phyloP scores from a whole-genome alignment of 2,113 vertebrate species.

The Micronycteris hirsuta region DNA sequence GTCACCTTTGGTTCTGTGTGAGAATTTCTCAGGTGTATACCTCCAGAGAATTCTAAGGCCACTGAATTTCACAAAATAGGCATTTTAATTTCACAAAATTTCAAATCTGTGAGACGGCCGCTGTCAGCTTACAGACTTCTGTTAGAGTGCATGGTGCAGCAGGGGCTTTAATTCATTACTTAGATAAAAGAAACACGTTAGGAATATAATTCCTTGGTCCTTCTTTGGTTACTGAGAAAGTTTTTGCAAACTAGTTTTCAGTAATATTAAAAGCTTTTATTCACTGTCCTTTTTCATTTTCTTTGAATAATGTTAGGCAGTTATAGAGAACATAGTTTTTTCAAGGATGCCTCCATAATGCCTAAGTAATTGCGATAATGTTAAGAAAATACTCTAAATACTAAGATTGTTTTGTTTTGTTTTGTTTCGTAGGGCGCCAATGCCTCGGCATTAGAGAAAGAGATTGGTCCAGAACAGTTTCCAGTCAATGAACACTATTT shows the following conservation, averaged over 20 bases:
- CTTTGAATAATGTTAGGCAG: not conserved
- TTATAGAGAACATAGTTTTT: not conserved
- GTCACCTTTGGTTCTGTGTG: not conserved
- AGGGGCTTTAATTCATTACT: not conserved
- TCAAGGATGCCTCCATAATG: not conserved
- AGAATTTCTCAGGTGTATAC: not conserved
- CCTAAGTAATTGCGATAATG: not conserved
- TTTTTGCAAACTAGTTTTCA: not conserved
- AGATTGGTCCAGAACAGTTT: constrained; percentile 91
- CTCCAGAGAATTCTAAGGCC: not conserved
- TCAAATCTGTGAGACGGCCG: not conserved
- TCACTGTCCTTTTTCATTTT: not conserved
- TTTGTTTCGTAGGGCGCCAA: constrained; percentile 84
- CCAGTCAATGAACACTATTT: constrained; percentile 90
- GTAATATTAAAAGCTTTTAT: not conserved
- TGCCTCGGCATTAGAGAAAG: constrained; percentile 92
- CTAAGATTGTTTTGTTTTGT: constrained; percentile 60
- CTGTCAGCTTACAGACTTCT: not conserved
- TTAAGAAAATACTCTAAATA: not conserved
- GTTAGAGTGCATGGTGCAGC: not conserved
- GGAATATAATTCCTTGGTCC: not conserved
- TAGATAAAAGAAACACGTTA: not conserved
- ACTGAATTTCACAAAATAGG: not conserved
- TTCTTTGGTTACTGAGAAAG: not conserved
- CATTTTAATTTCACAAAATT: not conserved